Evolutionary conservation across 2,888 invertebrate genomes (phyloP).

Genomic region (Tenthredo scrophulariae): DNA sequence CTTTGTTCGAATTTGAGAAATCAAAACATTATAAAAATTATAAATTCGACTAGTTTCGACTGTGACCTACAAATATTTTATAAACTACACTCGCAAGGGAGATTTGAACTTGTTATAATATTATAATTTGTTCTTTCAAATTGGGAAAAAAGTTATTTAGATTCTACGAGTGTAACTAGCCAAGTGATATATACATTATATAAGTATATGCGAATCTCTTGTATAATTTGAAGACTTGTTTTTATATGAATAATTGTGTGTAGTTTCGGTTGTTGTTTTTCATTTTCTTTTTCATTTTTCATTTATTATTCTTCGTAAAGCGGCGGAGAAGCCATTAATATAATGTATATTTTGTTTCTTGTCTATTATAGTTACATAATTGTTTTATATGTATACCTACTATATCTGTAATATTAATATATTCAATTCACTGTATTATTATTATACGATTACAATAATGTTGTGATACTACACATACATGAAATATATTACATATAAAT

Average conservation of each 20-base stretch:
- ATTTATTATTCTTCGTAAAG: not conserved
- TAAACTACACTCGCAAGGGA: not conserved
- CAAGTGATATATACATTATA: not conserved
- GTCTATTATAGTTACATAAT: not conserved
- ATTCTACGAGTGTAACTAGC: not conserved
- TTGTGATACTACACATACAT: slow-evolving; percentile 69
- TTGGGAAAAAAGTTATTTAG: not conserved
- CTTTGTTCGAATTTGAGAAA: not conserved
- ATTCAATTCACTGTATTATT: slow-evolving; percentile 11
- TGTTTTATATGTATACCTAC: slow-evolving; percentile 10
- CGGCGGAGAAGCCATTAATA: not conserved
- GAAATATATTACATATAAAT: not conserved
- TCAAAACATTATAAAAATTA: not conserved
- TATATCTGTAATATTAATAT: not conserved
- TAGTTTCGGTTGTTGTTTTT: not conserved
- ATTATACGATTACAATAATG: slow-evolving; percentile 61
- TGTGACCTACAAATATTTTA: slow-evolving; percentile 10
- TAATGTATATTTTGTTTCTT: not conserved
- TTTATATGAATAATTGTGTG: not conserved
- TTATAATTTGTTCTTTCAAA: not conserved
- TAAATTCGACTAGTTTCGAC: not conserved
- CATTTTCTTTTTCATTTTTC: not conserved
- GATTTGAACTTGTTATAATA: not conserved
- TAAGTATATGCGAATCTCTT: not conserved
- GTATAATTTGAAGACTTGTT: not conserved